These are phyloP conservation scores for Agapornis canus DNA, from an alignment of 2,797 vertebrate genomes.

Conservation along the genomic window DNA sequence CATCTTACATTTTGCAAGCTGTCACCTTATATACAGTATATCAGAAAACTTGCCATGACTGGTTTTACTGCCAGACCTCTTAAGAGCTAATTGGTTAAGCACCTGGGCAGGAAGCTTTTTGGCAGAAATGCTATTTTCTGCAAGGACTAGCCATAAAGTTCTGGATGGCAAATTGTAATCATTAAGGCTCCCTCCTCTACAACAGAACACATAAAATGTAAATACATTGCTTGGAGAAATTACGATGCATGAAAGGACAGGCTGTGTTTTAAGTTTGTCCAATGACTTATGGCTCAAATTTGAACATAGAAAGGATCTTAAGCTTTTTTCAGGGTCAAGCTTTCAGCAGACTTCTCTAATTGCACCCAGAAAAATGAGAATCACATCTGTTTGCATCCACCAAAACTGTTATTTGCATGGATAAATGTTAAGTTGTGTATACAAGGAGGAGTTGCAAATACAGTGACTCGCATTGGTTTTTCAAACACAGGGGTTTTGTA, in stretches of 20 bases:
- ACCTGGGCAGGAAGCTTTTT: slow-evolving; percentile 86
- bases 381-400: slow-evolving; percentile 52
- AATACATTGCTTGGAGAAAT: slow-evolving; percentile 64
- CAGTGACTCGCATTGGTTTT: background rate
- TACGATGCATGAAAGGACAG: slow-evolving; percentile 32
- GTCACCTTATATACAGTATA: slow-evolving; percentile 78
- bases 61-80: slow-evolving; percentile 78
- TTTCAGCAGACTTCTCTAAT: slow-evolving; percentile 65
- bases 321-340: slow-evolving; percentile 52
- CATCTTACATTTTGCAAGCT: slow-evolving; percentile 79
- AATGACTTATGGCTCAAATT: slow-evolving; percentile 60
- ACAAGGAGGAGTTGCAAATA: background rate
- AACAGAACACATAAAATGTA: slow-evolving; percentile 67
- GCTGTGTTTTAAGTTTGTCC: slow-evolving; percentile 64
- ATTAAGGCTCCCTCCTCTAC: slow-evolving; percentile 61
- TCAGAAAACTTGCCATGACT: slow-evolving; percentile 75
- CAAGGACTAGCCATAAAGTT: slow-evolving; percentile 77
- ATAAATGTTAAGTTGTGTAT: slow-evolving; percentile 5
- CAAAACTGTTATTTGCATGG: slow-evolving; percentile 11
- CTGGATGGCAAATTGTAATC: slow-evolving; percentile 85
- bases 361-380: slow-evolving; percentile 58
- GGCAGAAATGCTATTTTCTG: slow-evolving; percentile 80
- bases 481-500: background rate
- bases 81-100: slow-evolving; percentile 81
- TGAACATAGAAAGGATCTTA: slow-evolving; percentile 58